These are phyloP conservation scores for Lacanobia oleracea DNA, from an alignment of 2,888 invertebrate species.

Conservation along the genomic window DNA sequence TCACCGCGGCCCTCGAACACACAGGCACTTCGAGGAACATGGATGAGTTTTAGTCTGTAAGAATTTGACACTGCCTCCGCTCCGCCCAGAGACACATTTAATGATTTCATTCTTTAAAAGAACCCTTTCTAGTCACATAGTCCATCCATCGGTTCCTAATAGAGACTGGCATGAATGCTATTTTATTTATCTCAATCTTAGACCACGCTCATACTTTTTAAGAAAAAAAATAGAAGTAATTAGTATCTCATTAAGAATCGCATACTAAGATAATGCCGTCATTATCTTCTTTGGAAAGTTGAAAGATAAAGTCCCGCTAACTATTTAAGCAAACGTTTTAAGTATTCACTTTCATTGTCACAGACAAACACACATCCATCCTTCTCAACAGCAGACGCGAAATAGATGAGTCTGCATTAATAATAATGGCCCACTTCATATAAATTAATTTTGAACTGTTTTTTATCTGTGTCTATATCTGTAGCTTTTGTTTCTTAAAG, in stretches of 20 bases:
- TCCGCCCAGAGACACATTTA: too few relatives aligned
- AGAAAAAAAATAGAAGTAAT: not conserved
- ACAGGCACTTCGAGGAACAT: too few relatives aligned
- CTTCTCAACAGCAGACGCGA: slow-evolving; percentile 17
- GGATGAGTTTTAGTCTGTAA: too few relatives aligned
- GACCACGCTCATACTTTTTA: not conserved
- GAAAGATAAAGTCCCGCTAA: slow-evolving; percentile 6
- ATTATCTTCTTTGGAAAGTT: slow-evolving; percentile 35
- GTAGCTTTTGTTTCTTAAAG: not conserved
- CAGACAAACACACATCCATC: slow-evolving; percentile 3
- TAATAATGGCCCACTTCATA: not conserved
- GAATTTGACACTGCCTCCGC: too few relatives aligned
- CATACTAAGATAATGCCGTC: slow-evolving; percentile 9
- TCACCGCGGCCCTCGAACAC: too few relatives aligned
- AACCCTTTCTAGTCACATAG: too few relatives aligned
- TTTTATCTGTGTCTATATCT: not conserved
- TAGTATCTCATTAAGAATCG: not conserved
- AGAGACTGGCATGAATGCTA: not conserved
- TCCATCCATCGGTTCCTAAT: not conserved
- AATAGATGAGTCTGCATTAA: slow-evolving; percentile 3
- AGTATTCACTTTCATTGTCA: slow-evolving; percentile 29
- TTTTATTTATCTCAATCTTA: not conserved
- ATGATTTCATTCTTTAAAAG: too few relatives aligned
- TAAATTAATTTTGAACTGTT: slow-evolving; percentile 23
- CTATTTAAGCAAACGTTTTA: slow-evolving; percentile 16